phyloP scores from a whole-genome alignment of 2,797 vertebrate species.

The Helostoma temminkii region DNA sequence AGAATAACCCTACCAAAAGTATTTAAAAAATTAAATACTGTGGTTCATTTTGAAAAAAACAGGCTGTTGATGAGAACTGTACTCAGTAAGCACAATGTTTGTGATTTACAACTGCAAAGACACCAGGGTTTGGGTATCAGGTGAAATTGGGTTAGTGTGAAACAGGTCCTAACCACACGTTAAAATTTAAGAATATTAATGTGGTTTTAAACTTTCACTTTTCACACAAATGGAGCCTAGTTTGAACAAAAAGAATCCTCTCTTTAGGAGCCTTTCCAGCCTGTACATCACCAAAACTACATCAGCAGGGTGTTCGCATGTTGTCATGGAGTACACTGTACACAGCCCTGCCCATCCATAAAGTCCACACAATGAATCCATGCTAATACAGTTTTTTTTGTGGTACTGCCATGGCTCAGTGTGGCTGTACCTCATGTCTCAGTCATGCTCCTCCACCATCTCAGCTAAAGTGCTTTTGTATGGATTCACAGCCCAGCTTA shows the following conservation, averaged over 20 bases:
- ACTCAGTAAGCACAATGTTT: neutral
- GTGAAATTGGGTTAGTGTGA: constrained; percentile 4
- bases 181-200: constrained; percentile 18
- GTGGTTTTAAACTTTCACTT: constrained; percentile 1
- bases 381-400: constrained; percentile 47
- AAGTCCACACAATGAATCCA: constrained; percentile 42
- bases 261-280: too few species aligned
- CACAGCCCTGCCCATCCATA: constrained; percentile 41
- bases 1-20: too few species aligned
- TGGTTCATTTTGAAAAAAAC: neutral
- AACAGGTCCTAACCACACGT: neutral
- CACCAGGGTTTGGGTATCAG: neutral
- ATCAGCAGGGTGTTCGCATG: constrained; percentile 22
- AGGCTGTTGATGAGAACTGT: neutral
- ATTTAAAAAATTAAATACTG: too few species aligned
- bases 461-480: constrained; percentile 18
- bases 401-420: constrained; percentile 38
- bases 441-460: constrained; percentile 33
- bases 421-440: constrained; percentile 33
- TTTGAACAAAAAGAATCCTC: neutral
- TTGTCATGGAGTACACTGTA: constrained; percentile 6
- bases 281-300: neutral
- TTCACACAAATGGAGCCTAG: neutral
- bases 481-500: constrained; percentile 6
- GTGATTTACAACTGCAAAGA: constrained; percentile 5